Evolutionary conservation across 2,113 vertebrate species (phyloP).

Genomic region (Clarias magur): DNA sequence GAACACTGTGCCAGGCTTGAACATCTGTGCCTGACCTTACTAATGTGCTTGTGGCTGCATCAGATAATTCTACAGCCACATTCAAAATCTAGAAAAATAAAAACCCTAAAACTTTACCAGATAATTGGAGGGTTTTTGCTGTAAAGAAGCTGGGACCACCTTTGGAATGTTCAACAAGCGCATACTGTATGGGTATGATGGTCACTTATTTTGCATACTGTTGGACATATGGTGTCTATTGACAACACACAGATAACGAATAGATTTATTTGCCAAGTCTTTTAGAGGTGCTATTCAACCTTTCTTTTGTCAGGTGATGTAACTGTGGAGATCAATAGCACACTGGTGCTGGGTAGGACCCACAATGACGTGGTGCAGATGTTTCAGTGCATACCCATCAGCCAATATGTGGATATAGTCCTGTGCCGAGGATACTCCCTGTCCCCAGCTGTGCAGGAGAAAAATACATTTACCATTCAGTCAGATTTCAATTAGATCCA

Average conservation of each 20-base stretch:
- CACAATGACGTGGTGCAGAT: constrained; percentile 97
- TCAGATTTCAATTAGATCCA: no score
- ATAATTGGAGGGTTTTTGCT: not conserved
- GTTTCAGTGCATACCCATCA: constrained; percentile 93
- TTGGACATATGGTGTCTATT: not conserved
- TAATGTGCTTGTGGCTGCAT: not conserved
- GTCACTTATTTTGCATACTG: not conserved
- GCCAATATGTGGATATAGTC: constrained; percentile 93
- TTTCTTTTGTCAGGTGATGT: constrained; percentile 81
- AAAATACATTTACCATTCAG: not conserved
- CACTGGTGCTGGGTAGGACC: constrained; percentile 92
- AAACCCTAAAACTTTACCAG: not conserved
- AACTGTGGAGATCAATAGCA: constrained; percentile 92
- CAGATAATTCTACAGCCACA: not conserved
- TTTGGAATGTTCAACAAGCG: not conserved
- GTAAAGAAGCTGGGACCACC: not conserved
- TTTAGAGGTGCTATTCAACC: not conserved
- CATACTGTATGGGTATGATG: not conserved
- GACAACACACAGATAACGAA: not conserved
- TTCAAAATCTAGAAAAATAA: not conserved
- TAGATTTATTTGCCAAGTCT: not conserved
- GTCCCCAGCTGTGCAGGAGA: constrained; percentile 80
- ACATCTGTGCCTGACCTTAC: not conserved
- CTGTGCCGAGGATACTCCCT: constrained; percentile 93
- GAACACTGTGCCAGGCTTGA: not conserved